phyloP scores from a whole-genome alignment of 2,113 vertebrate species.

The Rhegmatorhina hoffmannsi region DNA sequence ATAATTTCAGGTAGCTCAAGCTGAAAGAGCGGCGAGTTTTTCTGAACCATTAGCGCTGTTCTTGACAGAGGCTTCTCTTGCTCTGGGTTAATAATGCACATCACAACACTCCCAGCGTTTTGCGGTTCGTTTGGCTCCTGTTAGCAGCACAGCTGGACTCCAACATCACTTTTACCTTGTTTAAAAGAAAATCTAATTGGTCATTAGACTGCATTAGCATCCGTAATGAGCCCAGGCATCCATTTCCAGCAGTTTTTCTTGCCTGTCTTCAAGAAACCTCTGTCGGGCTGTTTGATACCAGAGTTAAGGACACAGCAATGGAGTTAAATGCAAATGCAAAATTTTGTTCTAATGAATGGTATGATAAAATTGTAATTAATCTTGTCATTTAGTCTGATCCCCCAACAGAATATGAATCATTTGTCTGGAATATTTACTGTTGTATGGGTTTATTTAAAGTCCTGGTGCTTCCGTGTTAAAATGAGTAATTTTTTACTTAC shows the following conservation, averaged over 20 bases:
- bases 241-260: neutral
- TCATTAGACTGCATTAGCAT: slow-evolving; percentile 21
- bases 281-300: neutral
- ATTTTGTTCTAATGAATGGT: neutral
- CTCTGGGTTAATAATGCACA: neutral
- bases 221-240: neutral
- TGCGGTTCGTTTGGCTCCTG: neutral
- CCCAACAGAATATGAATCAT: neutral
- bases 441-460: neutral
- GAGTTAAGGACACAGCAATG: neutral
- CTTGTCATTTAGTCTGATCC: neutral
- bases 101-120: neutral
- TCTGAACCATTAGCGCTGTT: neutral
- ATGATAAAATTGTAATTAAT: neutral
- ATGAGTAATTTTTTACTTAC: neutral
- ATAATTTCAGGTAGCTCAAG: neutral
- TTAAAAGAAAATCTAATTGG: neutral
- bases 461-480: neutral
- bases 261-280: neutral
- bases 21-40: neutral
- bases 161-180: neutral
- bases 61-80: neutral
- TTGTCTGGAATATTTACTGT: neutral
- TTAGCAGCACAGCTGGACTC: neutral
- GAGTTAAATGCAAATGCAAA: neutral